Conservation (phyloP, 2,797 vertebrate genomes). For the Aplochiton taeniatus region DNA sequence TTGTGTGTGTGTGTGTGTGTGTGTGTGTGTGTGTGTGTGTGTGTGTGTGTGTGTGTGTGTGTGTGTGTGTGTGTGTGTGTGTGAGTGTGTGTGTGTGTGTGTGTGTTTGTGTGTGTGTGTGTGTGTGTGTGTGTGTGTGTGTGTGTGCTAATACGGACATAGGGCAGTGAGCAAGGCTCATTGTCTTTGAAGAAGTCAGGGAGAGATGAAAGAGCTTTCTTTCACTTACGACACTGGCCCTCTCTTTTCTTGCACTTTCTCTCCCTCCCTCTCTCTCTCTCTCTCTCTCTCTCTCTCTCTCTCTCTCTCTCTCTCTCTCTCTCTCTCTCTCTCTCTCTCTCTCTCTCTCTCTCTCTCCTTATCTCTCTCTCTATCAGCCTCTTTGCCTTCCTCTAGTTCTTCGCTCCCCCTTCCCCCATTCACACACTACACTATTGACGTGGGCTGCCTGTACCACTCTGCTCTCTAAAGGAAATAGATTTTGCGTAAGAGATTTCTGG, state of each 20-base stretch:
- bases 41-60: slow-evolving; percentile 30
- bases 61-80: slow-evolving; percentile 45
- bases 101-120: slow-evolving; percentile 18
- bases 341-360: slow-evolving; percentile 14
- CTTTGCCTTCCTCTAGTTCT: slow-evolving; percentile 5
- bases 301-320: too few species aligned
- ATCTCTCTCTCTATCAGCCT: slow-evolving; percentile 22
- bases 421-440: slow-evolving; percentile 59
- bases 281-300: slow-evolving; percentile 42
- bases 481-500: slow-evolving; percentile 58
- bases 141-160: slow-evolving; percentile 60
- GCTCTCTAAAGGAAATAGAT: slow-evolving; percentile 66
- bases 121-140: slow-evolving; percentile 11
- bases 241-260: slow-evolving; percentile 1
- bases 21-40: slow-evolving; percentile 18
- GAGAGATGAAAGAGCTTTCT: slow-evolving; percentile 72
- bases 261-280: slow-evolving; percentile 25
- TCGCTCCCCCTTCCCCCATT: slow-evolving; percentile 1
- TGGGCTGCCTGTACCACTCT: slow-evolving; percentile 49
- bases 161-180: slow-evolving; percentile 62
- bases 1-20: slow-evolving; percentile 8
- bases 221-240: slow-evolving; percentile 40
- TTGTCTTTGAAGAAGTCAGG: slow-evolving; percentile 77
- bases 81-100: slow-evolving; percentile 7
- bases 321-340: slow-evolving; percentile 36